These are phyloP conservation scores for Meiosimyza decipiens DNA, from an alignment of 2,888 invertebrate genomes.

Conservation along the genomic window DNA sequence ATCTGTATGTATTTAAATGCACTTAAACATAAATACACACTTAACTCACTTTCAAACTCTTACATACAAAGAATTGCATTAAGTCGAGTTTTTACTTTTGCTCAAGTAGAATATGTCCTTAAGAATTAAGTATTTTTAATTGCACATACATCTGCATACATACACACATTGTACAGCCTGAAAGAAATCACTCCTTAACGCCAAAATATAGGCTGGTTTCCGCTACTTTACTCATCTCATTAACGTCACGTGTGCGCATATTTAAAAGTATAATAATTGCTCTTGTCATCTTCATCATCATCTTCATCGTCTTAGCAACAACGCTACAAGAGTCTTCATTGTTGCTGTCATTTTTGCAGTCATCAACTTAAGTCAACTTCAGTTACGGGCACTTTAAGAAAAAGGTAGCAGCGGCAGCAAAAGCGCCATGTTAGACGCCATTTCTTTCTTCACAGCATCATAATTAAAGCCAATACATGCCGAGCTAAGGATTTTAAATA, in stretches of 20 bases:
- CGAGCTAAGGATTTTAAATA: too few species aligned
- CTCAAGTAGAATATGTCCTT: slow-evolving; percentile 19
- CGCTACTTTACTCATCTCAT: slow-evolving; percentile 11
- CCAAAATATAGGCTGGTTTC: not conserved
- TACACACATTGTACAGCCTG: not conserved
- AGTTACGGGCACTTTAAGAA: slow-evolving; percentile 2
- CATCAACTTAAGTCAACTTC: slow-evolving; percentile 27
- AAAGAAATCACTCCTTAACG: not conserved
- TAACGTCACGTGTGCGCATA: slow-evolving; percentile 24
- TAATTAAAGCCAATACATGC: not conserved
- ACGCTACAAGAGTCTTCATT: not conserved
- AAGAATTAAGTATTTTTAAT: slow-evolving; percentile 21
- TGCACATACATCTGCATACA: slow-evolving; percentile 6
- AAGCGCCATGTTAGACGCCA: slow-evolving; percentile 8
- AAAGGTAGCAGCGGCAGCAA: not conserved
- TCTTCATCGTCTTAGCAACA: slow-evolving; percentile 6
- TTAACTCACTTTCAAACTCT: too few species aligned
- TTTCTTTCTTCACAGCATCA: not conserved
- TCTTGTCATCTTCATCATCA: slow-evolving; percentile 13
- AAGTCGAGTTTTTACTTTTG: not conserved
- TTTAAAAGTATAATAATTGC: too few species aligned
- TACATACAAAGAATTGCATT: not conserved
- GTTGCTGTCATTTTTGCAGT: slow-evolving; percentile 24
- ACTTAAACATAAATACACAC: too few species aligned
- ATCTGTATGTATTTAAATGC: too few species aligned